phyloP scores from a whole-genome alignment of 2,113 vertebrate genomes.

The Paradisaea rubra region DNA sequence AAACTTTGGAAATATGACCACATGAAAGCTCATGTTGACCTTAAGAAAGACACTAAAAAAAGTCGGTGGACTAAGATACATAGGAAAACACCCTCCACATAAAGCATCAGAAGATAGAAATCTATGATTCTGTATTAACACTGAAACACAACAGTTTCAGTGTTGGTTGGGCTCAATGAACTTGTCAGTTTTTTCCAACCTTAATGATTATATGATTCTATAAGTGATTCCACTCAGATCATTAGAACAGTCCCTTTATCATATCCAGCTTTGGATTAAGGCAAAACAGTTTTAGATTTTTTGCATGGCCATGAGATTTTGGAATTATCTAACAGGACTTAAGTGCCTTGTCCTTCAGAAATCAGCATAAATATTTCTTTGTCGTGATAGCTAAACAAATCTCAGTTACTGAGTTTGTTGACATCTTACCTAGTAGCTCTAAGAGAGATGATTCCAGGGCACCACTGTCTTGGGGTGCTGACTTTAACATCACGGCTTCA shows the following conservation, averaged over 20 bases:
- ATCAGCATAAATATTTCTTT: background rate
- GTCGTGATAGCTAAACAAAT: background rate
- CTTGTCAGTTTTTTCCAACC: background rate
- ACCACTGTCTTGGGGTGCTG: background rate
- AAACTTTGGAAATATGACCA: background rate
- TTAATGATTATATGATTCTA: background rate
- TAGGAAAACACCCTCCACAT: background rate
- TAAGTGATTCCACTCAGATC: background rate
- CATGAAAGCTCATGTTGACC: background rate
- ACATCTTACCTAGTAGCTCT: background rate
- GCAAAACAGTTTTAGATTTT: background rate
- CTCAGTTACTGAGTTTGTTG: background rate
- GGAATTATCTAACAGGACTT: background rate
- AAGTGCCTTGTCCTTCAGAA: background rate
- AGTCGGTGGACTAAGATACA: background rate
- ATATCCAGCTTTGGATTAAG: background rate
- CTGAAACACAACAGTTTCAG: background rate
- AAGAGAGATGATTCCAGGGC: background rate
- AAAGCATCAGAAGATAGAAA: background rate
- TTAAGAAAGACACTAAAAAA: background rate
- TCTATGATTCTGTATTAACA: background rate
- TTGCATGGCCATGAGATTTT: background rate
- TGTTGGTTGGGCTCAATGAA: background rate
- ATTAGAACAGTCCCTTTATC: background rate
- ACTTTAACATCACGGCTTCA: background rate